These are phyloP conservation scores for Dasypus novemcinctus DNA, from an alignment of 2,113 vertebrate genomes.

Conservation along the genomic window DNA sequence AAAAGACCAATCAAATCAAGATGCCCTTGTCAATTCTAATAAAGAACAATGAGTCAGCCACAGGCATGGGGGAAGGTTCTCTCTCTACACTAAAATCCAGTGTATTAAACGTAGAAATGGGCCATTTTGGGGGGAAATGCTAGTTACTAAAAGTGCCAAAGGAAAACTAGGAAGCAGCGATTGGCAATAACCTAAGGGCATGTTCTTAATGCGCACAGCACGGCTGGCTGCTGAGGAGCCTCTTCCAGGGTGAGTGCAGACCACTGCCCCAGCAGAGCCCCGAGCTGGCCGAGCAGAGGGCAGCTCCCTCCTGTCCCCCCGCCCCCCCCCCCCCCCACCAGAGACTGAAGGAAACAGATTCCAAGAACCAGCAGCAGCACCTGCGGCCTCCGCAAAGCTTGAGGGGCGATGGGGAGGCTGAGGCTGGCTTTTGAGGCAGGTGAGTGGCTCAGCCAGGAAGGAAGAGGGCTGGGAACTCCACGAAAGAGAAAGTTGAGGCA, in stretches of 20 bases:
- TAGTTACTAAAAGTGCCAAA: background rate
- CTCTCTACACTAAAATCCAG: background rate
- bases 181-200: accelerated
- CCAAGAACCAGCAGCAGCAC: background rate
- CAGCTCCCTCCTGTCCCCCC: background rate
- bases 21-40: background rate
- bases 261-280: background rate
- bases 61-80: accelerated
- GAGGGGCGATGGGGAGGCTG: background rate
- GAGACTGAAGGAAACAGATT: background rate
- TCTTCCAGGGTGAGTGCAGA: too few species aligned
- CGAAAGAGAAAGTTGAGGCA: accelerated
- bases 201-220: accelerated
- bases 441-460: background rate
- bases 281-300: too few species aligned
- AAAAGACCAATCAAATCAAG: background rate
- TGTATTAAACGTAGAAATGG: background rate
- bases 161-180: background rate
- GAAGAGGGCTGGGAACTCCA: too few species aligned
- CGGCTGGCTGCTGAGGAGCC: accelerated
- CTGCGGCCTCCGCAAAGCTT: too few species aligned
- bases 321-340: too few species aligned
- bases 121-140: background rate
- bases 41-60: background rate
- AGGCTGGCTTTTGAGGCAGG: accelerated